Evolutionary conservation across 2,113 vertebrate genomes (phyloP), one percentile per base, ranked within the genome.

Genomic region (Cacatua alba): DNA sequence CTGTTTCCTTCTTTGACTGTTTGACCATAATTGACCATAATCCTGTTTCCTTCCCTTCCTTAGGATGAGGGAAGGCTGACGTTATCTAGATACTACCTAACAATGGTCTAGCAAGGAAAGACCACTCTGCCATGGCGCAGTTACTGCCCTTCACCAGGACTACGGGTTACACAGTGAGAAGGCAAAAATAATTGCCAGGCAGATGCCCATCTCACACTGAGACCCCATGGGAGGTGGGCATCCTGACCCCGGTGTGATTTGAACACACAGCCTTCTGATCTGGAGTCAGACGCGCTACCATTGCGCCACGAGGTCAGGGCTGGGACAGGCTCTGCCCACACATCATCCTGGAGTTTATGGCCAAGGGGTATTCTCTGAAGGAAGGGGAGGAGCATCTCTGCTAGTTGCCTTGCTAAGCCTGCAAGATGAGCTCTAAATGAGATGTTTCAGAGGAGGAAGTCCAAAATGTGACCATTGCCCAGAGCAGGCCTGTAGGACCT

Each of bases 241-340:
- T 10, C 4, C 19, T 96, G 96, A 97, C 94, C 91, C 80, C 77
- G 89, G 94, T 96, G 95, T 96, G 95, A 96, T 93, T 97, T 80
- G 94, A 97, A 96, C 96, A 96, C 95, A 97, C 93, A 96, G 2
- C 94, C 96, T 96, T 97, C 95, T 96, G 94, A 97, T 95, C 91
- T 96, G 96, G 94, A 96, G 96, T 97, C 96, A 96, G 93, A 95
- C 17, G 75, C 83, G 81, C 94, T 97, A 33, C 94, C 94, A 87
- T 96, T 97, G 94, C 87, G 49, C 93, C 95, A 96, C 94, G 52
- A 92, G 92, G 95, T 92, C 94, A 15, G 0, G 3, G 62, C 11
- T 88, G 63, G 2, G 0, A 0, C 0, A 0, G 0, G 0, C 0
- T 0, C 0, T 11, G 0, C 3, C 2, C 9, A 12, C 1, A 9